Base-by-base conservation (phyloP, 2,797 vertebrate species). In the Peromyscus melanophrys region DNA sequence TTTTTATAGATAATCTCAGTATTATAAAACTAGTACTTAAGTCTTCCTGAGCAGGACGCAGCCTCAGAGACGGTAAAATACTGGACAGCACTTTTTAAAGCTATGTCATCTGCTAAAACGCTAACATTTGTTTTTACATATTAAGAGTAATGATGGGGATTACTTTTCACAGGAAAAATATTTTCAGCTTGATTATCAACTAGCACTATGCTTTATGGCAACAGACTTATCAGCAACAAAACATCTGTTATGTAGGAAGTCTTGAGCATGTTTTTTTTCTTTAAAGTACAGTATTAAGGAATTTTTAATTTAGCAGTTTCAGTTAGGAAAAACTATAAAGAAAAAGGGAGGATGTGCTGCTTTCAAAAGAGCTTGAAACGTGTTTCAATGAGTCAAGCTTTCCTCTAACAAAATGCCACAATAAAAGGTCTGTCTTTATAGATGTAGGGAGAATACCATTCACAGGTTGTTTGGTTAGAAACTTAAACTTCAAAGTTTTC, bases 221-320 rank as follows among this genome's bases (percentile, higher is more conserved):
- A 61, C 57, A 93, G 76, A 93, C 92, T 97, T 97, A 97, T 96
- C 94, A 94, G 89, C 86, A 96, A 96, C 73, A 95, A 96, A 97
- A 97, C 96, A 98, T 49, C 96, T 97, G 91, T 46, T 89, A 21
- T 61, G 37, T 67, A 90, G 57, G 80, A 95, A 96, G 67, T 94
- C 81, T 43, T 92, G 11, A 96, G 93, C 90, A 67, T 17, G 88
- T 92, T 94, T 94, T 95, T 95, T 82, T 92, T n/a, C 83, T 93
- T 97, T 71, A 96, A 90, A 96, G 63, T 73, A 94, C 65, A 94
- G 57, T 67, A 95, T 73, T 93, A 95, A 95, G 29, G 19, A 89
- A 96, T 93, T 71, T 89, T 55, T 76, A 88, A 94, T 3, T 37
- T 65, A 92, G 37, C 57, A 86, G 14, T 93, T 97, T 96, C 67